Evolutionary conservation across 2,113 vertebrate species (phyloP).

Genomic region (Jacana jacana): DNA sequence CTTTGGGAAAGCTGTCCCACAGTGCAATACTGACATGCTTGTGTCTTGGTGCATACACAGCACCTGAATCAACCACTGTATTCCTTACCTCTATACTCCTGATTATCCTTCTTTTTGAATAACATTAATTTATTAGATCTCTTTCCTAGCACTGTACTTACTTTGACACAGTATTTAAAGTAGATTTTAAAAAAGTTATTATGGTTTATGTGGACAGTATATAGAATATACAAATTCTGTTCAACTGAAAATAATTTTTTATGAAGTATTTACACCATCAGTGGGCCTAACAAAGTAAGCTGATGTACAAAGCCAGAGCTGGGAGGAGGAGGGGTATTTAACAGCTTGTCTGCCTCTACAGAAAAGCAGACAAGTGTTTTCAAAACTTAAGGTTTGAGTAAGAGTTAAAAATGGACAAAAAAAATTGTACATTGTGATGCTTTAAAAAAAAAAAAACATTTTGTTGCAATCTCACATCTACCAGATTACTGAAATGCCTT

Average conservation of each 20-base stretch:
- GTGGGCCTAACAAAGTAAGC: not conserved
- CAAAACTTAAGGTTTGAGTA: not conserved
- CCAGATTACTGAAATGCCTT: not conserved
- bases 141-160: not conserved
- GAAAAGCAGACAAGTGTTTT: not conserved
- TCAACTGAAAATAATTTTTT: not conserved
- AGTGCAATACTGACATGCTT: not conserved
- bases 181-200: not conserved
- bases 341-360: not conserved
- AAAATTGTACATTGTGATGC: not conserved
- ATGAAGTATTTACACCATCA: not conserved
- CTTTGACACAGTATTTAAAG: not conserved
- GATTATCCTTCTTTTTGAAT: not conserved
- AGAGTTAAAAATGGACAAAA: not conserved
- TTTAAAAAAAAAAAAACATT: not conserved
- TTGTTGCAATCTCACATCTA: not conserved
- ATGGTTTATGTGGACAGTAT: not conserved
- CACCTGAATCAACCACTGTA: not conserved
- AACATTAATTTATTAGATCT: not conserved
- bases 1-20: not conserved
- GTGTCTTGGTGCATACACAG: not conserved
- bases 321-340: not conserved
- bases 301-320: not conserved
- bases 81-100: not conserved
- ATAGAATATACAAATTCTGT: not conserved